Base-by-base conservation (phyloP, 1,140 invertebrate species). In the Polyergus mexicanus region DNA sequence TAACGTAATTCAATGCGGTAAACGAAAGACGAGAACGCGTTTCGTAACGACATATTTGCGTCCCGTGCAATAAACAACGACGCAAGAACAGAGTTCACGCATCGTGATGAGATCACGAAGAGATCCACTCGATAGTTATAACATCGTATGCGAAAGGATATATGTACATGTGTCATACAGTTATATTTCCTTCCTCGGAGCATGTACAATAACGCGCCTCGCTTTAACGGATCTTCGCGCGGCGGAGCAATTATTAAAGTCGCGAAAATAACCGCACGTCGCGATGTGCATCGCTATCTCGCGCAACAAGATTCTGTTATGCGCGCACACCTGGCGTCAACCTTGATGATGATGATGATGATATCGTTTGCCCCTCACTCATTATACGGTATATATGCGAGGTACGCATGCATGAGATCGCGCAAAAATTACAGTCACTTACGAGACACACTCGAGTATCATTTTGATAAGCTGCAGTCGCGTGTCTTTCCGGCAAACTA, bases 191-290 rank as follows among this genome's bases (percentile, higher is more conserved):
- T 62, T 22, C n/a, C 25, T 25, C n/a, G 4, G 44, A 51, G 63
- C 62, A 56, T 56, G 32, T 58, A 68, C 63, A 75, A 75, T 85
- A 80, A 80, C 65, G 60, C 32, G 62, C 62, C 10, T 22, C 22
- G 25, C n/a, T 85, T 32, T 80, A 80, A 85, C 84, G 77, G 84
- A n/a, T 81, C 41, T 77, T 81, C 56, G 16, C 76, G 74, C 63
- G 62, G 47, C 41, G 81, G 19, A 22, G 71, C 35, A 69, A 85
- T 85, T 80, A 85, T 85, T 85, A 85, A 85, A 38, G 25, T 76
- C 51, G 66, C 71, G 16, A 19, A 47, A 44, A 77, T 77, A 44
- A 41, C 38, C 35, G 56, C 19, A 11, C 62, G 62, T 13, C 65
- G 65, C 38, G 66, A 25, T 47, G 62, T 44, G 60, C 11, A 47